Evolutionary conservation across 1,140 invertebrate species (phyloP).

Genomic region (Bacillus rossius): DNA sequence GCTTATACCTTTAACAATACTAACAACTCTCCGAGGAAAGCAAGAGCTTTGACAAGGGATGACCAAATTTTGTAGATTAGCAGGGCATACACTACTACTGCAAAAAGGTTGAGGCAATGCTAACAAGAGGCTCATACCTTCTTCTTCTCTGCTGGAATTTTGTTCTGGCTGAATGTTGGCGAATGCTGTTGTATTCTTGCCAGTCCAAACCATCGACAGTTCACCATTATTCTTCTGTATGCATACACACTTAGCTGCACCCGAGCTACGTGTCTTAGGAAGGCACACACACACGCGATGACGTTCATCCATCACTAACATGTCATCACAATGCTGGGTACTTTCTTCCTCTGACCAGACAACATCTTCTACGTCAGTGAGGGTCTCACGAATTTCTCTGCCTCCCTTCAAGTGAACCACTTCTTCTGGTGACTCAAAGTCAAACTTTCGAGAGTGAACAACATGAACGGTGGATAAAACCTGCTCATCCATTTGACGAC

Average conservation of each 20-base stretch:
- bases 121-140: too few relatives aligned
- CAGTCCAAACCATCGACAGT: slow-evolving; percentile 19
- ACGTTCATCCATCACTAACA: slow-evolving; percentile 20
- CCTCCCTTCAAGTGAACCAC: slow-evolving; percentile 44
- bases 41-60: too few relatives aligned
- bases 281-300: slow-evolving; percentile 26
- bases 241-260: slow-evolving; percentile 20
- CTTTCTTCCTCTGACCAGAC: slow-evolving; percentile 30
- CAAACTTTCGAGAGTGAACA: slow-evolving; percentile 37
- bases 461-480: slow-evolving; percentile 42
- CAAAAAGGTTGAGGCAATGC: too few relatives aligned
- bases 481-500: slow-evolving; percentile 38
- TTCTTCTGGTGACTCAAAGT: slow-evolving; percentile 41
- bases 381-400: slow-evolving; percentile 33
- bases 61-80: too few relatives aligned
- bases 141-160: too few relatives aligned
- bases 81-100: too few relatives aligned
- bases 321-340: background rate
- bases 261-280: background rate
- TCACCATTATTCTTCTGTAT: slow-evolving; percentile 14
- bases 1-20: too few relatives aligned
- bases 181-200: slow-evolving; percentile 6
- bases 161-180: too few relatives aligned
- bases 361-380: slow-evolving; percentile 49
- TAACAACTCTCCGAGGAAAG: too few relatives aligned